These are phyloP conservation scores for Aphrophora alni DNA, from an alignment of 2,888 invertebrate species.

Conservation along the genomic window DNA sequence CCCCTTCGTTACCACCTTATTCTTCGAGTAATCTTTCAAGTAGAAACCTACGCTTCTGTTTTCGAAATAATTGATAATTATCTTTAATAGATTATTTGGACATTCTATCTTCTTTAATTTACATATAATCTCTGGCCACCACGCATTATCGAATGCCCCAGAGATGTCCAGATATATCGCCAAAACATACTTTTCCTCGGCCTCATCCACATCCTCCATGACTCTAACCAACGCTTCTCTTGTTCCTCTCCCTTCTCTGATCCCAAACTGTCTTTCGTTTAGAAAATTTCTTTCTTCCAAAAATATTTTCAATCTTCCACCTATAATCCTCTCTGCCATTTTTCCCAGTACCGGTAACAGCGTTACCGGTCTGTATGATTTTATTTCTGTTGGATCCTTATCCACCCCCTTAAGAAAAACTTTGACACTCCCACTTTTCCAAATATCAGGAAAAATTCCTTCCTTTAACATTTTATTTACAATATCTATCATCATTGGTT, in stretches of 20 bases:
- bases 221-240: not conserved
- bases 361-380: not conserved
- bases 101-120: not conserved
- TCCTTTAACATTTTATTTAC: not conserved
- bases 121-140: too few species aligned
- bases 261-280: not conserved
- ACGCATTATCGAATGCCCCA: too few species aligned
- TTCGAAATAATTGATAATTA: too few species aligned
- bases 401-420: not conserved
- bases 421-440: not conserved
- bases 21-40: too few species aligned
- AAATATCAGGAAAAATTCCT: not conserved
- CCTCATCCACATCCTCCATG: not conserved
- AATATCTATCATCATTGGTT: not conserved
- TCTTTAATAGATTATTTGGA: not conserved
- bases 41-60: too few species aligned
- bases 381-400: not conserved
- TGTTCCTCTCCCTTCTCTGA: not conserved
- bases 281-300: too few species aligned
- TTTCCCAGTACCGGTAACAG: not conserved
- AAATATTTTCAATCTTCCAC: not conserved
- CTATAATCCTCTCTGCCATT: not conserved
- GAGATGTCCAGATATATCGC: constrained; percentile 2
- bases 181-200: not conserved
- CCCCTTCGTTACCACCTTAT: too few species aligned